A percentile compares a stretch with the other conserved stretches of the same genome.
Conservation (phyloP, 2,888 invertebrate genomes). For the Eulithis prunata region DNA sequence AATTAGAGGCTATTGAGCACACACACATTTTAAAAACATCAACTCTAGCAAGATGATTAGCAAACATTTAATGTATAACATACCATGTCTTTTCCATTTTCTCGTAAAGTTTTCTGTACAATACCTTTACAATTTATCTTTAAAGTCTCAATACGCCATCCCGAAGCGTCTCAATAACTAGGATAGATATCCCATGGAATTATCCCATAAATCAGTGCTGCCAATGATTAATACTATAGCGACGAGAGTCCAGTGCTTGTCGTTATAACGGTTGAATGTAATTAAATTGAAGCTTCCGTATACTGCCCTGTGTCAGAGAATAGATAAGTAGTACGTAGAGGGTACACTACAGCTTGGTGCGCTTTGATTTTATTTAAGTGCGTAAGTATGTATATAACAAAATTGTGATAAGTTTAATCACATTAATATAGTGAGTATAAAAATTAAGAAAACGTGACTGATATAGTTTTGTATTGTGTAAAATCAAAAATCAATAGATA, state of each 20-base stretch:
- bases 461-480: too few species aligned
- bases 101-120: slow-evolving; percentile 24
- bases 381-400: too few species aligned
- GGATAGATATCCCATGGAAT: slow-evolving; percentile 69
- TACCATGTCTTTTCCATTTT: slow-evolving; percentile 8
- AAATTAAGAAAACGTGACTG: too few species aligned
- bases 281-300: slow-evolving; percentile 80
- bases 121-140: slow-evolving; percentile 26
- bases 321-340: slow-evolving; percentile 13
- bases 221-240: slow-evolving; percentile 76
- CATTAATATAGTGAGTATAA: too few species aligned
- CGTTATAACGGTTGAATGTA: slow-evolving; percentile 78
- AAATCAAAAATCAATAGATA: too few species aligned
- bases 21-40: too few species aligned
- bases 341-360: not conserved
- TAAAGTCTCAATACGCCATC: slow-evolving; percentile 37
- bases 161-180: slow-evolving; percentile 66
- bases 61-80: too few species aligned
- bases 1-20: too few species aligned
- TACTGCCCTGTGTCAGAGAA: slow-evolving; percentile 41
- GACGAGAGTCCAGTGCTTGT: slow-evolving; percentile 65
- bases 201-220: slow-evolving; percentile 78
- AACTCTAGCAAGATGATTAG: too few species aligned
- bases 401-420: too few species aligned
- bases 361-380: too few species aligned